Conservation (phyloP, 1,140 invertebrate species). For the Cylas formicarius region DNA sequence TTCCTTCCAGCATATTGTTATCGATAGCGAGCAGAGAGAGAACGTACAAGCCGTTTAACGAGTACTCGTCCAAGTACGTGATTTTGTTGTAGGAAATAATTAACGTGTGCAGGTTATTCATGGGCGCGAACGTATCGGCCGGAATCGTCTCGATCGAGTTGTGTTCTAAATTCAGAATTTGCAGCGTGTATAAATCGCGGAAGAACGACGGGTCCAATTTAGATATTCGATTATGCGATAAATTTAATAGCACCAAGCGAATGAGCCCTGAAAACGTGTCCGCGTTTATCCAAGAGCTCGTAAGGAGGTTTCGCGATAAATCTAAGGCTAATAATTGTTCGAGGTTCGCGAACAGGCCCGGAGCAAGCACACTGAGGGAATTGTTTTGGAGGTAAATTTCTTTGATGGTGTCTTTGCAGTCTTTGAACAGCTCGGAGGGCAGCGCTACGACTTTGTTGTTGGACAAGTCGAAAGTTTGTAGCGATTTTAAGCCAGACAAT, state of each 20-base stretch:
- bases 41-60: constrained; percentile 71
- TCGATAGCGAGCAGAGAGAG: constrained; percentile 70
- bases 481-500: constrained; percentile 64
- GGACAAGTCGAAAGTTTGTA: constrained; percentile 76
- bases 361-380: constrained; percentile 72
- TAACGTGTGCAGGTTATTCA: constrained; percentile 77
- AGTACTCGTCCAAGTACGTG: constrained; percentile 65
- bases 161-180: constrained; percentile 72
- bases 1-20: constrained; percentile 66
- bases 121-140: constrained; percentile 70
- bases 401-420: constrained; percentile 68
- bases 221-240: constrained; percentile 76
- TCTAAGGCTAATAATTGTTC: constrained; percentile 79
- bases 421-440: constrained; percentile 74
- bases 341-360: constrained; percentile 73
- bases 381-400: constrained; percentile 85
- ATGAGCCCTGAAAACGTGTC: constrained; percentile 81
- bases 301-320: constrained; percentile 79
- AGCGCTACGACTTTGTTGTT: constrained; percentile 81
- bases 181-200: constrained; percentile 70
- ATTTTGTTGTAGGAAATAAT: constrained; percentile 73
- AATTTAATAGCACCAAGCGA: constrained; percentile 73
- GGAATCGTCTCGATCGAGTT: constrained; percentile 73
- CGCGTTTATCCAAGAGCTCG: constrained; percentile 72
- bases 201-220: constrained; percentile 75